A percentile compares a stretch with the other conserved stretches of the same genome.
Evolutionary conservation across 1,140 invertebrate genomes (phyloP).

Genomic region (Araneus ventricosus): DNA sequence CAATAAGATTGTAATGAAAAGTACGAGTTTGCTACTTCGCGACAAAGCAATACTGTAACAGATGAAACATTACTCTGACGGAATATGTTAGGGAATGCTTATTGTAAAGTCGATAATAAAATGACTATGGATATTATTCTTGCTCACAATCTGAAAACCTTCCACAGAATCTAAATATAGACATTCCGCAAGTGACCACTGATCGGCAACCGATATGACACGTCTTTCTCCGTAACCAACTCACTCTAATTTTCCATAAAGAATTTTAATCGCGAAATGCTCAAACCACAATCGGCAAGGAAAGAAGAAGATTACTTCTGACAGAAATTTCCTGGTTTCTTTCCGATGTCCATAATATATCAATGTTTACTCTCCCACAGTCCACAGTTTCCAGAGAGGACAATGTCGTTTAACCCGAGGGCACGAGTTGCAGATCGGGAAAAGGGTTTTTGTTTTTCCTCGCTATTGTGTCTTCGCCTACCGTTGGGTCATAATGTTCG

Average conservation of each 20-base stretch:
- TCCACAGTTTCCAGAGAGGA: neutral
- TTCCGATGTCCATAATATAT: neutral
- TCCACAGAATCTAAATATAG: too few species aligned
- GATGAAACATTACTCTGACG: too few species aligned
- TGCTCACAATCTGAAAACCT: too few species aligned
- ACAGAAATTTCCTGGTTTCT: constrained; percentile 39
- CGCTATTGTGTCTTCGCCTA: constrained; percentile 35
- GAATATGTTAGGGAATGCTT: too few species aligned
- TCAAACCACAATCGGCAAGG: neutral
- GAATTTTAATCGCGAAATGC: neutral
- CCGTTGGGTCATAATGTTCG: constrained; percentile 7
- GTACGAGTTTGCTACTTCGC: too few species aligned
- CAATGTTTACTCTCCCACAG: neutral
- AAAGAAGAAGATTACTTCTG: neutral
- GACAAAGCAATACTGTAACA: too few species aligned
- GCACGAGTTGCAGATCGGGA: constrained; percentile 24
- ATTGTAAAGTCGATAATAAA: too few species aligned
- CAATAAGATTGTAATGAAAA: too few species aligned
- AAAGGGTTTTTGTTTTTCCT: constrained; percentile 20
- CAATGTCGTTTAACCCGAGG: constrained; percentile 44
- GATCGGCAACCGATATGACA: too few species aligned
- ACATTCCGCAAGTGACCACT: too few species aligned
- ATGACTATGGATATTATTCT: too few species aligned
- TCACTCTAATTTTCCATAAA: neutral
- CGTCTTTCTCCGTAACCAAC: too few species aligned